Evolutionary conservation across 2,797 vertebrate species (phyloP).

Genomic region (Lepidocolaptes lacrymiger): DNA sequence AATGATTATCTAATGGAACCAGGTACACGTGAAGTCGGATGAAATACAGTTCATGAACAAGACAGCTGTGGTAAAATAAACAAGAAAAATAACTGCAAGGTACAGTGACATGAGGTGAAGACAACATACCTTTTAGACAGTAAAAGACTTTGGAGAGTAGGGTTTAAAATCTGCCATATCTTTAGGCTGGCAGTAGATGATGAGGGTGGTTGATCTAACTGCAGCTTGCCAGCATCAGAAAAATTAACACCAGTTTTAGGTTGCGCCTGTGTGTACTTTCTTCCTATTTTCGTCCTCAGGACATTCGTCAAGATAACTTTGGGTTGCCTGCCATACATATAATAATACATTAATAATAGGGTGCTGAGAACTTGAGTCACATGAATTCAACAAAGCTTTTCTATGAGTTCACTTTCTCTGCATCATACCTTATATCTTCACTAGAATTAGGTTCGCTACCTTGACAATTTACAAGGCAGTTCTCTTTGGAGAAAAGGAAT

Average conservation of each 20-base stretch:
- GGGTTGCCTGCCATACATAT: constrained; percentile 81
- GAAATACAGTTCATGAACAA: neutral
- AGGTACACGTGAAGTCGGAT: neutral
- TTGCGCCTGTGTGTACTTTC: constrained; percentile 72
- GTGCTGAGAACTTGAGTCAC: constrained; percentile 33
- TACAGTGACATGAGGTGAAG: neutral
- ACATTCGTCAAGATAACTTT: constrained; percentile 83
- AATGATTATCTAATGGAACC: neutral
- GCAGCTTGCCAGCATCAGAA: constrained; percentile 75
- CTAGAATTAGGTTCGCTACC: neutral
- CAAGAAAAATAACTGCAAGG: constrained; percentile 15
- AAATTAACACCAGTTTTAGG: constrained; percentile 72
- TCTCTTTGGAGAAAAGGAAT: neutral
- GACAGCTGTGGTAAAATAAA: neutral
- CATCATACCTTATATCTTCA: neutral
- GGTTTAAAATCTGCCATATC: constrained; percentile 75
- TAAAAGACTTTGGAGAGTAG: constrained; percentile 74
- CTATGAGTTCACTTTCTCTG: neutral
- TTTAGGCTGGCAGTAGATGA: constrained; percentile 75
- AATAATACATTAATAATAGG: constrained; percentile 73
- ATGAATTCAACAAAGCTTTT: constrained; percentile 18
- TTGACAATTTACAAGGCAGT: neutral
- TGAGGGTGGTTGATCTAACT: constrained; percentile 73
- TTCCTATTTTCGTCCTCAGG: constrained; percentile 80
- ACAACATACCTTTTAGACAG: constrained; percentile 80